Percentiles rank a stretch among this genome's conserved stretches.
Conservation (phyloP, 2,797 vertebrate genomes). For the Halcyon badia region DNA sequence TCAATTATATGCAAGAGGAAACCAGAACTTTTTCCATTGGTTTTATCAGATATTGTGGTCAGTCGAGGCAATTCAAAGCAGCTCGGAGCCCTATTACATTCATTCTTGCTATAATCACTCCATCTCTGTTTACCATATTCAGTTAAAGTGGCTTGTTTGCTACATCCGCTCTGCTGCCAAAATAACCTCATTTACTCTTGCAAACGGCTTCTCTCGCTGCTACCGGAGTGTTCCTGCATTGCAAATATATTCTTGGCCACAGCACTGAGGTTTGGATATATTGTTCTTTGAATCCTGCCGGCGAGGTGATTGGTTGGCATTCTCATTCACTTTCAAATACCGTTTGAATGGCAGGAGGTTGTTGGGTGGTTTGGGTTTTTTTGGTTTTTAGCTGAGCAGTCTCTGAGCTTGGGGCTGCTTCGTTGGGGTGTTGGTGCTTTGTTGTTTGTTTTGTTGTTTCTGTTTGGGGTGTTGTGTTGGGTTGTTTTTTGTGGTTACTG, state of each 20-base stretch:
- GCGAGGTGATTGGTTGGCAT: conserved; percentile 52
- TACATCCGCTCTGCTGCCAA: conserved; percentile 86
- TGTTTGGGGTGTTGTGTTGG: neutral
- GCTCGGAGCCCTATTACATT: conserved; percentile 79
- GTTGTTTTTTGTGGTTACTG: neutral
- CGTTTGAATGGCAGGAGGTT: conserved; percentile 21
- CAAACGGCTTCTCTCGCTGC: conserved; percentile 66
- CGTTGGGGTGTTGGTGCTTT: neutral
- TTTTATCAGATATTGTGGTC: conserved; percentile 94
- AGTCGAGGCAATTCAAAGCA: conserved; percentile 84
- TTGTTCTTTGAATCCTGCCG: conserved; percentile 57
- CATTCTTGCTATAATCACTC: conserved; percentile 86
- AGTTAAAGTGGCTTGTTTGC: conserved; percentile 88
- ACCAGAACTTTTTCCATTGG: conserved; percentile 89
- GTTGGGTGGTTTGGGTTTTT: neutral
- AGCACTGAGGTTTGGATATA: conserved; percentile 60
- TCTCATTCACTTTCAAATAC: conserved; percentile 62
- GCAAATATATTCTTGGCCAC: conserved; percentile 50
- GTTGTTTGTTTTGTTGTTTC: neutral
- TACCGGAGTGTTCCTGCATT: conserved; percentile 36
- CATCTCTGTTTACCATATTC: conserved; percentile 90
- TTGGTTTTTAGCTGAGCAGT: neutral
- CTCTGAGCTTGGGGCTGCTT: conserved; percentile 38
- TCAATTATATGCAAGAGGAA: conserved; percentile 94
- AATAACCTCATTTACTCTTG: conserved; percentile 84